phyloP scores from a whole-genome alignment of 2,797 vertebrate species.

The Emydoidea blandingii region DNA sequence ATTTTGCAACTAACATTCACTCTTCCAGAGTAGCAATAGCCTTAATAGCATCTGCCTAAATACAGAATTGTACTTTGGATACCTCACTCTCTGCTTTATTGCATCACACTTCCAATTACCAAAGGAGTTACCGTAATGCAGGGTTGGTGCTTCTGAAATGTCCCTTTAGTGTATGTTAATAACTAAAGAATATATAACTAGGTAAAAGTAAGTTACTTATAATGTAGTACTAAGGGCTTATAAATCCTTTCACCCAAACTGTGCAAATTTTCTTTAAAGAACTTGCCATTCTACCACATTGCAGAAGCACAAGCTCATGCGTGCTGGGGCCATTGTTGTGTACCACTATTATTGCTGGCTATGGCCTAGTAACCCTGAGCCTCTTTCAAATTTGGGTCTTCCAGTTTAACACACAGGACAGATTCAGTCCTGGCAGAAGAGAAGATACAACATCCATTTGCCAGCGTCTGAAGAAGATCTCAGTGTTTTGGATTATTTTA shows the following conservation, averaged over 20 bases:
- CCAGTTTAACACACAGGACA: not conserved
- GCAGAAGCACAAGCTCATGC: not conserved
- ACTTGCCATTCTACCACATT: not conserved
- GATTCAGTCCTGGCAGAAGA: not conserved
- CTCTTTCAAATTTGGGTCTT: not conserved
- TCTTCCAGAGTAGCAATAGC: not conserved
- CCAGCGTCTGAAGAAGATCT: not conserved
- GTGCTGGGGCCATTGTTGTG: not conserved
- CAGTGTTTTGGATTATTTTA: not conserved
- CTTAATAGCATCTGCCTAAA: not conserved
- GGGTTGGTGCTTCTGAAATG: slow-evolving; percentile 16
- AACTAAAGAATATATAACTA: not conserved
- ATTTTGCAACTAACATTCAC: not conserved
- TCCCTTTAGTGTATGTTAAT: not conserved
- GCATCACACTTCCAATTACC: not conserved
- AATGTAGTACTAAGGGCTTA: not conserved
- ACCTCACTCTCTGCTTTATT: not conserved
- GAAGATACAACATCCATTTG: not conserved
- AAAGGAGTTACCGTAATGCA: not conserved
- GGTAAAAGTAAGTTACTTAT: not conserved
- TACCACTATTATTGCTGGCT: not conserved
- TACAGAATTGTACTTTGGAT: not conserved
- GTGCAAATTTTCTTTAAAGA: not conserved
- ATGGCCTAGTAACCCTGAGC: not conserved
- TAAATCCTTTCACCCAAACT: not conserved